phyloP scores from a whole-genome alignment of 2,888 invertebrate genomes.

The Polydesmus complanatus region DNA sequence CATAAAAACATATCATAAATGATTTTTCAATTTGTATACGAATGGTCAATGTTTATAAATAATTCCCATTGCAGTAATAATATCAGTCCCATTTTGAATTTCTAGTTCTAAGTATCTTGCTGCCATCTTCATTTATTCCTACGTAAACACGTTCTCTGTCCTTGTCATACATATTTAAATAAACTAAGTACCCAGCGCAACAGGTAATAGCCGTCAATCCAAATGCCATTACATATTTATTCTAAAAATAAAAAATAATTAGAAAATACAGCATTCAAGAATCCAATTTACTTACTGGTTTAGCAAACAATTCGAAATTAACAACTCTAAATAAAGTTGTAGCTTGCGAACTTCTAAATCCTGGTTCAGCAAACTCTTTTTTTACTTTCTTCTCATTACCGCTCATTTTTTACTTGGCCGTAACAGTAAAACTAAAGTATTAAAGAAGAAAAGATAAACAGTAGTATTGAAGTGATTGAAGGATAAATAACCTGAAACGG shows the following conservation, averaged over 20 bases:
- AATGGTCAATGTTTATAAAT: no score
- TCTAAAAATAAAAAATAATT: slow-evolving; percentile 48
- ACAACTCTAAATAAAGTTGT: slow-evolving; percentile 62
- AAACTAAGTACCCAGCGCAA: slow-evolving; percentile 65
- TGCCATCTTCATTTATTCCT: slow-evolving; percentile 60
- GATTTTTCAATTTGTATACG: no score
- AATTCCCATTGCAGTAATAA: no score
- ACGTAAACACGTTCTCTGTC: slow-evolving; percentile 65
- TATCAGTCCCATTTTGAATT: slow-evolving; percentile 33
- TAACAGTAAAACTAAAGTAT: no score
- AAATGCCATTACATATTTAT: slow-evolving; percentile 67
- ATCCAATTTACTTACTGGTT: slow-evolving; percentile 51
- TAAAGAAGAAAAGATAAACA: no score
- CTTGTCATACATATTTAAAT: slow-evolving; percentile 62
- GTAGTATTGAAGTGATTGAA: no score
- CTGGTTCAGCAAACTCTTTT: slow-evolving; percentile 48
- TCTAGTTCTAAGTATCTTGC: slow-evolving; percentile 25
- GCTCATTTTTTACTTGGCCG: no score
- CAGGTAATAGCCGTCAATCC: slow-evolving; percentile 60
- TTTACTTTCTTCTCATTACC: neutral
- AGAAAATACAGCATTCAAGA: neutral
- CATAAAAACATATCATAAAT: no score
- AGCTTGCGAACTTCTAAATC: slow-evolving; percentile 56
- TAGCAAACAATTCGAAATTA: slow-evolving; percentile 79
- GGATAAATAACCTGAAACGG: no score